Base-by-base conservation (phyloP, 2,888 invertebrate genomes). In the Epiblema foenella region DNA sequence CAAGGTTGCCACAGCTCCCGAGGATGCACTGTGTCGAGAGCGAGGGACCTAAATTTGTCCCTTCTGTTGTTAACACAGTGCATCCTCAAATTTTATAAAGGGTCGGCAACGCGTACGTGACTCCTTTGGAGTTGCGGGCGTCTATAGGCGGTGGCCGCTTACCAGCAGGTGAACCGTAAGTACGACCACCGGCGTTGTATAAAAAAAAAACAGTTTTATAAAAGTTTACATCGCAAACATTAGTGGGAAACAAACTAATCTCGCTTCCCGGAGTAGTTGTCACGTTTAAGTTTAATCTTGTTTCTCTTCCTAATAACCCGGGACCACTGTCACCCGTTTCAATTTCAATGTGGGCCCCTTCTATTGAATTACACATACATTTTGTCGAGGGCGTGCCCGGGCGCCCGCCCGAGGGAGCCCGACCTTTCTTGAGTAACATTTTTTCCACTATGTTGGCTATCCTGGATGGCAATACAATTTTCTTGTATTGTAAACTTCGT, bases 321-420 rank as follows among this genome's bases (percentile, higher is more conserved):
- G 65, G 17, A 39, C 39, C 46, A 57, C 49, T 54, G 52, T 56
- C 68, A 20, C 49, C 52, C 29, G 69, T 58, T 70, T 70, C 70
- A 70, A 66, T 70, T 70, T 66, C 46, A 54, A 20, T 46, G 33
- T 37, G 46, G 54, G 37, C 29, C 59, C 37, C 33, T 59, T 67
- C 66, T 60, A 66, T 70, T 65, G 54, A 70, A 70, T 70, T 65
- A 70, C 72, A 52, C 42, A 33, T 64, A 66, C 57, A 64, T 64
- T 65, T 42, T 24, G 51, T 33, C 9, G 51, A 51, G 7, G 54
- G 58, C n/a, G 39, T 63, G 24, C 59, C 52, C 59, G 18, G 52
- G 29, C 52, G 52, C 5, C 5, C 33, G 33, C n/a, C n/a, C n/a
- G n/a, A n/a, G 8, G 24, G 24, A 29, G 18, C 51, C 11, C 29